Percentiles rank a stretch among this genome's conserved stretches.
Conservation (phyloP, 2,113 vertebrate species). For the Saiga tatarica region DNA sequence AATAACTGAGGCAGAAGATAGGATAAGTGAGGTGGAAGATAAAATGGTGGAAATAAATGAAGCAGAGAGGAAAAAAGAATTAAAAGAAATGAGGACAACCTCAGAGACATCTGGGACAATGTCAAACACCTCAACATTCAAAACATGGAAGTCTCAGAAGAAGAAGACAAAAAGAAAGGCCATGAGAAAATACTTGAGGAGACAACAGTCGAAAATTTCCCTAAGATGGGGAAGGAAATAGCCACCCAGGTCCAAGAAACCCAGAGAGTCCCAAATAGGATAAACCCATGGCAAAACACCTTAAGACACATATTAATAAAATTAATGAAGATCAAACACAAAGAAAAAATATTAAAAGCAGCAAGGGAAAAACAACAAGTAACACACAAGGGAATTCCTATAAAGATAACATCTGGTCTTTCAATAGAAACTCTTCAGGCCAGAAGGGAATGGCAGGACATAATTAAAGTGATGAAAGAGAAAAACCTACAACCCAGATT, state of each 20-base stretch:
- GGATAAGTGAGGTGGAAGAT: neutral
- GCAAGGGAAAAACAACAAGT: neutral
- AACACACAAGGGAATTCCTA: neutral
- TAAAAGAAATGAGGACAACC: neutral
- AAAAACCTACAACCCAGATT: neutral
- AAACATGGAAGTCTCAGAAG: neutral
- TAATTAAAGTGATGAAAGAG: neutral
- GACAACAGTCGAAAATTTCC: neutral
- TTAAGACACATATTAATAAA: neutral
- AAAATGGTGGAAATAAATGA: neutral
- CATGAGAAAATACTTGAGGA: neutral
- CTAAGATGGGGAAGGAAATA: neutral
- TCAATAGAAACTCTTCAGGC: neutral
- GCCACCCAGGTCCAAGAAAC: neutral
- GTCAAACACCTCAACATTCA: neutral
- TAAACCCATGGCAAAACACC: neutral
- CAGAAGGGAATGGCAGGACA: neutral
- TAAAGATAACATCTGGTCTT: neutral
- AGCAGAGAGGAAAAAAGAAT: neutral
- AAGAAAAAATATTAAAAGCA: neutral
- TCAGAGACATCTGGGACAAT: neutral
- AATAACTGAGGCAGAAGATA: neutral
- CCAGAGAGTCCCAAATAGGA: neutral
- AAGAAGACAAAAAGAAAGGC: neutral
- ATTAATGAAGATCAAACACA: neutral